Evolutionary conservation across 1,140 invertebrate species (phyloP).

Genomic region (Ganaspis sp.): DNA sequence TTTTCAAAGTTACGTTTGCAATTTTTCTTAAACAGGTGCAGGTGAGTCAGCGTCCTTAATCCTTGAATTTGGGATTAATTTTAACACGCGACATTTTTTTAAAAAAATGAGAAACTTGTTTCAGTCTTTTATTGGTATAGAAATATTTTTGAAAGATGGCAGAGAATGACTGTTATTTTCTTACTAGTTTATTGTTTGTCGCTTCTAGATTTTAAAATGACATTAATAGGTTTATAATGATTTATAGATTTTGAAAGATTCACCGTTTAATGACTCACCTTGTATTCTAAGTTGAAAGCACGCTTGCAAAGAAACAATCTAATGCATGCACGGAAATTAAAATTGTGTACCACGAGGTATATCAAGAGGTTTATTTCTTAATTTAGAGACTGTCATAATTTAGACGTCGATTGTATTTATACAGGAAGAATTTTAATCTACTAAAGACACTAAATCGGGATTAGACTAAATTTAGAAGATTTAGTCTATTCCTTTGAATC

Average conservation of each 20-base stretch:
- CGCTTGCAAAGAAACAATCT: background rate
- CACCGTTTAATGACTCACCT: constrained; percentile 3
- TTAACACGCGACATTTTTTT: background rate
- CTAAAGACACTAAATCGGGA: background rate
- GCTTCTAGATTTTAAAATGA: constrained; percentile 10
- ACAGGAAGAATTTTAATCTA: constrained; percentile 19
- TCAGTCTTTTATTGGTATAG: background rate
- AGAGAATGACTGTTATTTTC: constrained; percentile 13
- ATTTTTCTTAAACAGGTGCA: background rate
- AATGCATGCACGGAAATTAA: background rate
- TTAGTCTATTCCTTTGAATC: background rate
- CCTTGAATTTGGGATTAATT: background rate
- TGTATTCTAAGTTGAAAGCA: constrained; percentile 26
- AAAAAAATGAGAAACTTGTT: background rate
- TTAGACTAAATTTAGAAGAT: background rate
- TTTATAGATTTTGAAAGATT: background rate
- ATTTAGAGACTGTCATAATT: constrained; percentile 26
- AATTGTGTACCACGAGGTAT: constrained; percentile 25
- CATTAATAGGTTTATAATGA: background rate
- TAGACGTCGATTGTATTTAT: constrained; percentile 27
- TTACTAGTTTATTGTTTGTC: constrained; percentile 25
- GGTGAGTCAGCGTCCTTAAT: background rate
- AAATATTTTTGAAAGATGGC: background rate
- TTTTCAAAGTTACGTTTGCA: constrained; percentile 10
- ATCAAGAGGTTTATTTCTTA: background rate